These are phyloP conservation scores for Drosophila macrospina DNA, from an alignment of 2,888 invertebrate species.

Conservation along the genomic window DNA sequence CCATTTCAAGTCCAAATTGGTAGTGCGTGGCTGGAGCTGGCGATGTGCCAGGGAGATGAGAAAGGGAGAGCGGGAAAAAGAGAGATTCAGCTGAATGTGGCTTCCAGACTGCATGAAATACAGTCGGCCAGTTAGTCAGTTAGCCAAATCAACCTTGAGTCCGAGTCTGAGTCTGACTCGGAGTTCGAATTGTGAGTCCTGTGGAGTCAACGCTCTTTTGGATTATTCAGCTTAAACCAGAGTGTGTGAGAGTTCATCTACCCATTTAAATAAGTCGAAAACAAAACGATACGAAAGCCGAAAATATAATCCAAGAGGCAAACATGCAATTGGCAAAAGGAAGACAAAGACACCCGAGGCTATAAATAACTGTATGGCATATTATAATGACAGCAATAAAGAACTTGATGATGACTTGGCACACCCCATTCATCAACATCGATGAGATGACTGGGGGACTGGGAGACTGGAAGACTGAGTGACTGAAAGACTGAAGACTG, in stretches of 20 bases:
- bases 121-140: neutral
- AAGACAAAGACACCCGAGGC: constrained; percentile 51
- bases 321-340: constrained; percentile 47
- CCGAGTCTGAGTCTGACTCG: neutral
- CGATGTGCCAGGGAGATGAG: constrained; percentile 30
- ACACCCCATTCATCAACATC: constrained; percentile 80
- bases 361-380: constrained; percentile 71
- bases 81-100: constrained; percentile 9
- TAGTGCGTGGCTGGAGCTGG: constrained; percentile 29
- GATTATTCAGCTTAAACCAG: neutral
- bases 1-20: constrained; percentile 66
- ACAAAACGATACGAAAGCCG: constrained; percentile 6
- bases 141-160: constrained; percentile 38
- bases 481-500: too few species aligned
- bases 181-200: neutral
- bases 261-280: constrained; percentile 32
- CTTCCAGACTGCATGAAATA: constrained; percentile 10
- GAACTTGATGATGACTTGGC: constrained; percentile 74
- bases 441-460: constrained; percentile 42
- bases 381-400: constrained; percentile 82
- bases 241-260: constrained; percentile 61
- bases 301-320: constrained; percentile 46
- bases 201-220: constrained; percentile 35
- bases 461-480: too few species aligned
- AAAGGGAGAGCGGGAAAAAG: too few species aligned